Evolutionary conservation across 2,113 vertebrate genomes (phyloP).

Genomic region (Neoarius graeffei): DNA sequence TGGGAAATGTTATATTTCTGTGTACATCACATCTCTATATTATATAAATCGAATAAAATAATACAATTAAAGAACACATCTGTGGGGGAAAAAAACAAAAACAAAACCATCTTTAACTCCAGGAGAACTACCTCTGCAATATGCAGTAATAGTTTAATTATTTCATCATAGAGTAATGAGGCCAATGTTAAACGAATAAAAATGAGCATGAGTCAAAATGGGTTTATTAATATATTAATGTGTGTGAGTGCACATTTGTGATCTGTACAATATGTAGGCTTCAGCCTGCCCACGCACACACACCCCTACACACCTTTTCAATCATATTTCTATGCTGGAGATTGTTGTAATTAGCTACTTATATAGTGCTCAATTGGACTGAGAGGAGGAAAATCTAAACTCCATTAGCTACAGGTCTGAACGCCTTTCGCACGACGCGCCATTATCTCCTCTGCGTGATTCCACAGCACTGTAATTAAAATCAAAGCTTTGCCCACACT

Average conservation of each 20-base stretch:
- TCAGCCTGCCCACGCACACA: conserved; percentile 42
- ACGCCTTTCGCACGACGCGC: conserved; percentile 31
- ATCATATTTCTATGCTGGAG: conserved; percentile 22
- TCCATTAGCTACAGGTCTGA: conserved; percentile 34
- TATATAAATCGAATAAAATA: background rate
- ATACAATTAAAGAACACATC: background rate
- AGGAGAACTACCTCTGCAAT: background rate
- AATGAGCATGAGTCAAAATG: conserved; percentile 22
- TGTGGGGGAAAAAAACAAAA: background rate
- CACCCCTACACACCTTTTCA: conserved; percentile 41
- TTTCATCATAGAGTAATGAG: conserved; percentile 23
- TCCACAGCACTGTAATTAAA: conserved; percentile 48
- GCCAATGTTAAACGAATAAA: conserved; percentile 10
- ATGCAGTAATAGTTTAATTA: background rate
- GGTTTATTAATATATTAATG: background rate
- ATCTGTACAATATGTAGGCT: conserved; percentile 30
- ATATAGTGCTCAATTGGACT: conserved; percentile 40
- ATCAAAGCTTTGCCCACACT: conserved; percentile 49
- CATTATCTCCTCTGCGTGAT: conserved; percentile 41
- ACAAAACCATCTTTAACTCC: background rate
- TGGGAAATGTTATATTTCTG: background rate
- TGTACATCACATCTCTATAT: background rate
- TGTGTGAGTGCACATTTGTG: conserved; percentile 18
- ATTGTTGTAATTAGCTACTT: conserved; percentile 43
- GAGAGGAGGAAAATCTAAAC: conserved; percentile 37